Evolutionary conservation across 2,113 vertebrate species (phyloP), one percentile per base, ranked within the genome.

Genomic region (Daubentonia madagascariensis): DNA sequence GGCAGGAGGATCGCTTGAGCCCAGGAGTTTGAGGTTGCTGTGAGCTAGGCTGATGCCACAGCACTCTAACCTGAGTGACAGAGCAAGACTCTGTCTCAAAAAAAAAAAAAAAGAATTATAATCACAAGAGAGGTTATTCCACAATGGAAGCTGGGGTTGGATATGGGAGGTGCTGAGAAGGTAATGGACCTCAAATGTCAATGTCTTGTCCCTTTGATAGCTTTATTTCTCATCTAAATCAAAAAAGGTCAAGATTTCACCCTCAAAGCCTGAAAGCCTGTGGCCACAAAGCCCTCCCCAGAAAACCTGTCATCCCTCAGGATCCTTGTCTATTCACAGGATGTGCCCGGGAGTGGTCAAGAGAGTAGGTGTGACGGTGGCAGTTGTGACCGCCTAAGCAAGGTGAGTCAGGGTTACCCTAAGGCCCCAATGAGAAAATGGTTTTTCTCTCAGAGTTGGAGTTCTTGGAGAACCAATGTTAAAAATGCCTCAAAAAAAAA

Each of bases 401-500:
- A 95, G 30, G 48, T 94, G n/a, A 14, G 4, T 70, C 72, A 61
- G 63, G 54, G 9, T 65, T 12, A 54, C 25, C 70, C 17, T 32
- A 22, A 97, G 75, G 45, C 37, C 63, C 32, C 20, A 83, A 17
- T 20, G 52, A 78, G 84, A 91, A 91, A 95, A 78, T 37, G 14
- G 96, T 73, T 87, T 75, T 78, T 67, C 54, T 79, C 25, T 54
- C 37, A 22, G 52, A 28, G 4, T 63, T 90, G 93, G 75, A 93
- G 54, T 84, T 94, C 79, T 94, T 85, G 61, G 85, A 86, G 54
- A 50, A 94, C 59, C 35, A 54, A 54, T 81, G 70, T 85, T 94
- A 91, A 96, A 96, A 63, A 70, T 90, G 57, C 78, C 72, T 94
- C 35, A 67, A 75, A 89, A 91, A 92, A 73, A 75, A 63, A 97